A percentile compares a stretch with the other conserved stretches of the same genome.
Conservation (phyloP, 2,888 invertebrate species). For the Luperina nickerlii region DNA sequence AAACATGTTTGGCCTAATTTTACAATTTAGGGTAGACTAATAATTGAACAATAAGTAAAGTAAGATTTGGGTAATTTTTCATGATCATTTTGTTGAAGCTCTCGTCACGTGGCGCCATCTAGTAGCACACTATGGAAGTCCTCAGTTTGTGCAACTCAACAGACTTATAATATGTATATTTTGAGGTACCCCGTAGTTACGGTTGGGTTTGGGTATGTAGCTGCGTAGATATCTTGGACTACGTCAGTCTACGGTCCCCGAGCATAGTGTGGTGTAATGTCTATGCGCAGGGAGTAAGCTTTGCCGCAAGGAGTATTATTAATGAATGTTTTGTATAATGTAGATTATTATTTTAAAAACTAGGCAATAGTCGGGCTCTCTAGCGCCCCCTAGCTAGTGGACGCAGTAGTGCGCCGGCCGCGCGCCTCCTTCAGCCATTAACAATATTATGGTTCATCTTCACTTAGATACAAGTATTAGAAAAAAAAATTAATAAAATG, state of each 20-base stretch:
- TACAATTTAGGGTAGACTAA: constrained; percentile 47
- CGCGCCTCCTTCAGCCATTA: constrained; percentile 86
- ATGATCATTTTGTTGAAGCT: constrained; percentile 29
- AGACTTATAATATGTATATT: constrained; percentile 71
- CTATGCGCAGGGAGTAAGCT: constrained; percentile 79
- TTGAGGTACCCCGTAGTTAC: constrained; percentile 77
- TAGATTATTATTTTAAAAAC: constrained; percentile 76
- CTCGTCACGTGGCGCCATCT: constrained; percentile 59
- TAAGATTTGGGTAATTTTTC: constrained; percentile 44
- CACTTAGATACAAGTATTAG: constrained; percentile 87
- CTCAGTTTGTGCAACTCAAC: constrained; percentile 69
- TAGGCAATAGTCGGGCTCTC: constrained; percentile 75
- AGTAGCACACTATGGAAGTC: constrained; percentile 56
- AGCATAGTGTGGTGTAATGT: constrained; percentile 75
- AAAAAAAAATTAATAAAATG: constrained; percentile 81
- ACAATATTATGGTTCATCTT: constrained; percentile 87
- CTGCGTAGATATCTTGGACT: constrained; percentile 68
- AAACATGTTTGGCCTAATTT: constrained; percentile 64
- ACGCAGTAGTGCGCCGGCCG: constrained; percentile 83
- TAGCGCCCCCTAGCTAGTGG: constrained; percentile 81
- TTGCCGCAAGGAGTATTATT: constrained; percentile 77
- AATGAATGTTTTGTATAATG: constrained; percentile 83
- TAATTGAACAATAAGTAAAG: constrained; percentile 51
- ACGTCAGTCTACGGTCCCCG: constrained; percentile 67
- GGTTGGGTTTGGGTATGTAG: constrained; percentile 78